phyloP scores from a whole-genome alignment of 2,888 invertebrate genomes.

The Thymelicus sylvestris region DNA sequence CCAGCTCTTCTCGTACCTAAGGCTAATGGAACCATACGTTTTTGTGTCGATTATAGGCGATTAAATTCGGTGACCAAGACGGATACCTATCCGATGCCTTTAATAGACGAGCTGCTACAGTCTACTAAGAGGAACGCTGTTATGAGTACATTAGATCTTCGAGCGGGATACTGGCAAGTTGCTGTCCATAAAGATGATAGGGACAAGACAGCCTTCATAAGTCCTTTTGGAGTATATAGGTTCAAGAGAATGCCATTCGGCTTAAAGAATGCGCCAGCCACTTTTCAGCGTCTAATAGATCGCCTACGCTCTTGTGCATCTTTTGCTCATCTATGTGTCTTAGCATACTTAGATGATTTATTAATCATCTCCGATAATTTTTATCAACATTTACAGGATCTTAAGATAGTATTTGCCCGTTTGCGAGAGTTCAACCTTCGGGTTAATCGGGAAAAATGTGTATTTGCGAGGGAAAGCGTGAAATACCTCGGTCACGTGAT shows the following conservation, averaged over 20 bases:
- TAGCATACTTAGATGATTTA: conserved; percentile 24
- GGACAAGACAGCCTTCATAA: conserved; percentile 49
- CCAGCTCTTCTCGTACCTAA: conserved; percentile 58
- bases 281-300: conserved; percentile 50
- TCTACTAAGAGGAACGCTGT: conserved; percentile 47
- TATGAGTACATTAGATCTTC: conserved; percentile 57
- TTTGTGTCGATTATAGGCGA: conserved; percentile 56
- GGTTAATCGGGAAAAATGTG: conserved; percentile 36
- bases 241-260: conserved; percentile 50
- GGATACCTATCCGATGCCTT: conserved; percentile 56
- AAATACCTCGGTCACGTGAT: conserved; percentile 47
- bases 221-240: conserved; percentile 44
- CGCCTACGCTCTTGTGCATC: conserved; percentile 7
- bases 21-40: conserved; percentile 47
- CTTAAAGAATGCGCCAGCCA: conserved; percentile 47
- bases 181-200: conserved; percentile 42
- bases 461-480: conserved; percentile 41
- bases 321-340: conserved; percentile 41
- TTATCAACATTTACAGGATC: conserved; percentile 38
- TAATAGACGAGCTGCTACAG: conserved; percentile 60
- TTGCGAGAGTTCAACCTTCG: conserved; percentile 31
- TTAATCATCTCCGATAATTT: conserved; percentile 43
- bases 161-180: conserved; percentile 57
- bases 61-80: conserved; percentile 43
- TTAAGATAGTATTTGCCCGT: conserved; percentile 34